A percentile compares a stretch with the other conserved stretches of the same genome.
Conservation (phyloP, 1,140 invertebrate genomes). For the Listronotus oregonensis region DNA sequence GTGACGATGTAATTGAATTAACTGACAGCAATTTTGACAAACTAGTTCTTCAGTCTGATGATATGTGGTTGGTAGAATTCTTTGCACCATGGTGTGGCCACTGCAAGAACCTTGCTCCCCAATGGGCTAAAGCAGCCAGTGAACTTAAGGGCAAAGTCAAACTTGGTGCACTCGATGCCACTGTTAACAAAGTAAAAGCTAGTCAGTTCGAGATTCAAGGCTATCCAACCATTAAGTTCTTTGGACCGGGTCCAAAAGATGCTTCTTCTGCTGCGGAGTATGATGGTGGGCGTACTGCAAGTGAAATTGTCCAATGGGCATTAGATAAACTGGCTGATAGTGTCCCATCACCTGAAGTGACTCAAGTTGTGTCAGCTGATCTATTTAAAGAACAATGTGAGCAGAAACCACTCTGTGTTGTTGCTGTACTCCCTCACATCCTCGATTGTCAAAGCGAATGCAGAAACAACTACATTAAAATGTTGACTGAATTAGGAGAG, state of each 20-base stretch:
- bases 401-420: constrained; percentile 87
- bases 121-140: constrained; percentile 92
- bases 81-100: constrained; percentile 97
- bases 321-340: constrained; percentile 85
- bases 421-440: constrained; percentile 94
- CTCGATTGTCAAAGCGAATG: constrained; percentile 96
- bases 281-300: constrained; percentile 87
- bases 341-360: constrained; percentile 87
- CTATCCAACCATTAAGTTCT: constrained; percentile 97
- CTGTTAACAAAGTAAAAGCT: constrained; percentile 83
- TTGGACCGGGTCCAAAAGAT: constrained; percentile 81
- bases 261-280: constrained; percentile 77
- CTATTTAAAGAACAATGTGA: constrained; percentile 78
- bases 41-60: constrained; percentile 85
- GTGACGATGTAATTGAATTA: constrained; percentile 85
- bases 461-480: constrained; percentile 85
- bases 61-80: constrained; percentile 97
- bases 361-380: constrained; percentile 68
- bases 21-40: constrained; percentile 95
- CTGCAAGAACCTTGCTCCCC: constrained; percentile 94
- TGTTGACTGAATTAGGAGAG: constrained; percentile 78
- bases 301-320: constrained; percentile 92
- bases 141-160: constrained; percentile 69
- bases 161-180: constrained; percentile 95
- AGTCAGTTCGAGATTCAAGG: constrained; percentile 82